Conservation (phyloP, 2,888 invertebrate genomes). For the Silvanus unidentatus region DNA sequence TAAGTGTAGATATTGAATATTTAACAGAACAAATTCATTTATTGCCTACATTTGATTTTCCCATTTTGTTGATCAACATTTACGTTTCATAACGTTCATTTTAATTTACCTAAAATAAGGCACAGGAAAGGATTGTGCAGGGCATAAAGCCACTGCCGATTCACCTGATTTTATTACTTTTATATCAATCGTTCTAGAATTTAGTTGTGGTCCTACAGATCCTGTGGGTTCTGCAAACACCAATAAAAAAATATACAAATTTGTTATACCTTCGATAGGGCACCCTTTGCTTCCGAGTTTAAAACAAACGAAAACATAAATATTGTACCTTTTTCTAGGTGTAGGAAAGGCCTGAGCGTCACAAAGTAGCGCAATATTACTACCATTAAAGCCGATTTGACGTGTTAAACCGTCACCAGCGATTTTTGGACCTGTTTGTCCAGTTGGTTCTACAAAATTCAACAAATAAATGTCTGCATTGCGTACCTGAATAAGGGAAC, state of each 20-base stretch:
- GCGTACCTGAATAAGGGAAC: constrained; percentile 65
- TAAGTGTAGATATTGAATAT: no score
- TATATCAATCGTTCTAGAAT: constrained; percentile 53
- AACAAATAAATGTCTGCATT: neutral
- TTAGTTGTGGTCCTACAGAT: constrained; percentile 60
- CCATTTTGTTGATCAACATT: no score
- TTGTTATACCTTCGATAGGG: constrained; percentile 8
- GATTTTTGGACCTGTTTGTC: constrained; percentile 49
- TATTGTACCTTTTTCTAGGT: constrained; percentile 52
- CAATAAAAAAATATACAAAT: constrained; percentile 7
- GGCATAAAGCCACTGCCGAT: constrained; percentile 58
- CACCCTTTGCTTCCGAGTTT: constrained; percentile 20
- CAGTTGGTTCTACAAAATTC: constrained; percentile 46
- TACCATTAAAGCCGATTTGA: constrained; percentile 30
- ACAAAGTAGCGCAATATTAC: constrained; percentile 46
- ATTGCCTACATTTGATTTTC: no score
- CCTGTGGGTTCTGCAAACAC: constrained; percentile 57
- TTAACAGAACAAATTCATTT: no score
- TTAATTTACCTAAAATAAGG: constrained; percentile 64
- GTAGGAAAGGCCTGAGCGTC: constrained; percentile 54
- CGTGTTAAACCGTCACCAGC: constrained; percentile 55
- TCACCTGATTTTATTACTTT: constrained; percentile 34
- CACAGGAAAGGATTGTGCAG: constrained; percentile 69
- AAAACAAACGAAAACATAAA: constrained; percentile 3
- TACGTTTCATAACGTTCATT: no score